phyloP scores from a whole-genome alignment of 2,888 invertebrate species.

The Venusia cambrica region DNA sequence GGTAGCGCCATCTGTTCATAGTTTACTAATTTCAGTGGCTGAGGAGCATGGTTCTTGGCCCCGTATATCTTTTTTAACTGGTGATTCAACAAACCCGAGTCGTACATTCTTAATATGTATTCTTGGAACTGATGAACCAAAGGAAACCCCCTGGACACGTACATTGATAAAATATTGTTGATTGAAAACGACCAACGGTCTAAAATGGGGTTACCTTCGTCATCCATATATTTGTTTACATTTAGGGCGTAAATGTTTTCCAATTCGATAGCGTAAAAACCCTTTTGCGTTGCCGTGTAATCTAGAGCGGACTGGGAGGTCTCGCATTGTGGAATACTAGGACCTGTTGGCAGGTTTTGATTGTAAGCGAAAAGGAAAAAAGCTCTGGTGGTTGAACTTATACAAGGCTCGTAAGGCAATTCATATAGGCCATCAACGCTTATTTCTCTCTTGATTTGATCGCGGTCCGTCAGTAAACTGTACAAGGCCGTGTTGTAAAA shows the following conservation, averaged over 20 bases:
- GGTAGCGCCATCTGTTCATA: constrained; percentile 32
- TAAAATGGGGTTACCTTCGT: constrained; percentile 39
- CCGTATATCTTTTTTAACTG: constrained; percentile 35
- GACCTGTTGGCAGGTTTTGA: constrained; percentile 38
- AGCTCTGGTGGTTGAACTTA: constrained; percentile 37
- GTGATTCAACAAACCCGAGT: constrained; percentile 45
- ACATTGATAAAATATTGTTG: constrained; percentile 38
- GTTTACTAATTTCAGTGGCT: constrained; percentile 14
- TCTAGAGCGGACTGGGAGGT: constrained; percentile 36
- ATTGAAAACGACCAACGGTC: constrained; percentile 40
- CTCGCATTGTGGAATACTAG: constrained; percentile 36
- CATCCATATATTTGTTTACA: constrained; percentile 39
- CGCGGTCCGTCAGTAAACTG: constrained; percentile 47
- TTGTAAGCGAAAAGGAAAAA: constrained; percentile 46
- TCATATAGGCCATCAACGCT: constrained; percentile 33
- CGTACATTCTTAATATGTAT: constrained; percentile 40
- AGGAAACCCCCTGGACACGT: constrained; percentile 46
- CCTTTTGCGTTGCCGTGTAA: constrained; percentile 37
- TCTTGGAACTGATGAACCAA: constrained; percentile 39
- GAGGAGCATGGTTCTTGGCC: constrained; percentile 16
- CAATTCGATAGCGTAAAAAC: constrained; percentile 44
- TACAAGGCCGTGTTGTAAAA: constrained; percentile 57
- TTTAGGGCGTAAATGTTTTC: constrained; percentile 42
- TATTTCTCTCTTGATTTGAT: constrained; percentile 33
- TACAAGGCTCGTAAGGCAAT: constrained; percentile 46